These are phyloP conservation scores for Percopsis transmontana DNA, from an alignment of 2,113 vertebrate species.

Conservation along the genomic window DNA sequence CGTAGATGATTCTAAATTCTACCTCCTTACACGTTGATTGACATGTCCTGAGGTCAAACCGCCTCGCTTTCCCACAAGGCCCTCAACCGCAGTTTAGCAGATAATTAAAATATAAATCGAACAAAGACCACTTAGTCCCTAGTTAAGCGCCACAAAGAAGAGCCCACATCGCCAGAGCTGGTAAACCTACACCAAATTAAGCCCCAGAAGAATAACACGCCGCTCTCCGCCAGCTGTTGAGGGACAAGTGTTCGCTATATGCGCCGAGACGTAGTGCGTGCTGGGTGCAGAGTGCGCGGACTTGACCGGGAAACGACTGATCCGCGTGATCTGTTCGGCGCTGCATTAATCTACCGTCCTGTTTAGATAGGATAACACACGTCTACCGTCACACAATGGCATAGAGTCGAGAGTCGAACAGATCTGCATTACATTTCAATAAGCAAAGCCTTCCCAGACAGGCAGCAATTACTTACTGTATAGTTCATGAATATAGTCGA, in stretches of 20 bases:
- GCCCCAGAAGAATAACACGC: constrained; percentile 66
- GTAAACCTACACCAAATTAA: constrained; percentile 73
- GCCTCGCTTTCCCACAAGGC: constrained; percentile 68
- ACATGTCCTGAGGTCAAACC: constrained; percentile 57
- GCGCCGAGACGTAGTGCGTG: background rate
- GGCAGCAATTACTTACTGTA: background rate
- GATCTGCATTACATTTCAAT: constrained; percentile 21
- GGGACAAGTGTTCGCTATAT: constrained; percentile 34
- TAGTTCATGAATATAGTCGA: background rate
- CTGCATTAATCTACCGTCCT: constrained; percentile 31
- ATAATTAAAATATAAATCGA: constrained; percentile 81
- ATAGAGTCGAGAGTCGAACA: constrained; percentile 8
- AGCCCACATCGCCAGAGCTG: constrained; percentile 60
- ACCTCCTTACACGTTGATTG: constrained; percentile 66
- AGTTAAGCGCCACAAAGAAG: constrained; percentile 73
- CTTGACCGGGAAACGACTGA: background rate
- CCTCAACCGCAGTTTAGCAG: constrained; percentile 78
- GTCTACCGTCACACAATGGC: constrained; percentile 28
- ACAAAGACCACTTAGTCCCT: constrained; percentile 67
- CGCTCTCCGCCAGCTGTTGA: constrained; percentile 66
- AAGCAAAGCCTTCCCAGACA: background rate
- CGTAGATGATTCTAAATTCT: background rate
- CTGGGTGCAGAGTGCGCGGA: constrained; percentile 17
- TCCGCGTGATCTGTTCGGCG: constrained; percentile 4
- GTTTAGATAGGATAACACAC: constrained; percentile 48